Evolutionary conservation across 2,888 invertebrate genomes (phyloP), one percentile per base, ranked within the genome.

Genomic region (Acronicta psi): DNA sequence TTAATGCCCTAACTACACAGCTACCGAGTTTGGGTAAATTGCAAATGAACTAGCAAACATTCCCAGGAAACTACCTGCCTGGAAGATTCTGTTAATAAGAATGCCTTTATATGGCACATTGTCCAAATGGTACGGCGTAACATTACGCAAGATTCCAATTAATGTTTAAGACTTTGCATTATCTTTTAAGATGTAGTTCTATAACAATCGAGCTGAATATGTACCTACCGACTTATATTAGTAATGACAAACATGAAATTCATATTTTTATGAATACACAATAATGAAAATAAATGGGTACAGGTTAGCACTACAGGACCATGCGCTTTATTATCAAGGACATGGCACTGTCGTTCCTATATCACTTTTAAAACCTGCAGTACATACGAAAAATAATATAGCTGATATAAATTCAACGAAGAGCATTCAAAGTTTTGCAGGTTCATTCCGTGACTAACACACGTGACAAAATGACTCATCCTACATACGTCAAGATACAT

Each of bases 401-500:
- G 11, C 29, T 11, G 29, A 11, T 11, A 29, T 3, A 29, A 29
- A 11, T 29, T 29, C 11, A 29, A 29, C 29, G 29, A 11, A 3
- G 11, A 11, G 2, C 11, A 34, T 34, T 34, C 40, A 18, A 43
- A 42, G 63, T 40, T 69, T 56, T 20, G 42, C 18, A 14, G 34
- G 46, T 37, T 37, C 42, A 36, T 46, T 36, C 31, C 18, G 9
- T 23, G 41, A 46, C 58, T 50, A 14, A 60, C 53, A 73, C 65
- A 75, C 74, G 75, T 79, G 78, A 81, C 79, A 69, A 79, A 77
- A 78, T 79, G 81, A 80, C 58, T 71, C 76, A 77, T 75, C 59
- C 61, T 74, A 71, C 75, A 75, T 80, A 79, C 76, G 69, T 69
- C 44, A 45, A 42, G 44, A 64, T 75, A 73, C 68, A 70, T 81